Evolutionary conservation across 2,797 vertebrate species (phyloP).

Genomic region (Cryptoprocta ferox): DNA sequence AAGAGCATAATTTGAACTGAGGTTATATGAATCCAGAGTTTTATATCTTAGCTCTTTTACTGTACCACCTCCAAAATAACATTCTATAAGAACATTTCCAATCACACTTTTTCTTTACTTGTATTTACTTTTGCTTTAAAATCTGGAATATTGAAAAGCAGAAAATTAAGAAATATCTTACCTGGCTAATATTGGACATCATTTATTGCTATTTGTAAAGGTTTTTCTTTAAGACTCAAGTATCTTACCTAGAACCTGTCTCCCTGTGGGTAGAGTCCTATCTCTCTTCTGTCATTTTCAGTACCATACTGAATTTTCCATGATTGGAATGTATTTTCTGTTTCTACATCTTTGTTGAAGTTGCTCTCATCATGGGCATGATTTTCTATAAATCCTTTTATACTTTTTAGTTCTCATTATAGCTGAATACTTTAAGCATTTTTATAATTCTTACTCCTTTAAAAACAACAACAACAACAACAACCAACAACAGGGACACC

Average conservation of each 20-base stretch:
- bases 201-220: background rate
- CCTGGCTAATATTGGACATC: background rate
- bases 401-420: background rate
- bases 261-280: accelerated
- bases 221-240: background rate
- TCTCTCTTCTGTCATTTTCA: background rate
- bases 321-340: background rate
- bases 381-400: background rate
- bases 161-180: background rate
- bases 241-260: background rate
- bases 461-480: no score
- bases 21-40: no score
- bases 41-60: background rate
- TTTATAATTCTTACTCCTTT: background rate
- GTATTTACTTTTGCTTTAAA: background rate
- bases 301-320: background rate
- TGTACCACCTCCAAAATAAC: background rate
- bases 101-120: background rate
- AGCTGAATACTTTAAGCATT: background rate
- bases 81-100: background rate
- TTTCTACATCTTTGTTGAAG: background rate
- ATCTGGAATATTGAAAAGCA: background rate
- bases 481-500: no score
- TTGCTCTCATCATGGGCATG: background rate
- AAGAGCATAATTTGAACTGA: background rate